A percentile compares a stretch with the other conserved stretches of the same genome.
Conservation (phyloP, 1,140 invertebrate genomes). For the Aphidius ervi region DNA sequence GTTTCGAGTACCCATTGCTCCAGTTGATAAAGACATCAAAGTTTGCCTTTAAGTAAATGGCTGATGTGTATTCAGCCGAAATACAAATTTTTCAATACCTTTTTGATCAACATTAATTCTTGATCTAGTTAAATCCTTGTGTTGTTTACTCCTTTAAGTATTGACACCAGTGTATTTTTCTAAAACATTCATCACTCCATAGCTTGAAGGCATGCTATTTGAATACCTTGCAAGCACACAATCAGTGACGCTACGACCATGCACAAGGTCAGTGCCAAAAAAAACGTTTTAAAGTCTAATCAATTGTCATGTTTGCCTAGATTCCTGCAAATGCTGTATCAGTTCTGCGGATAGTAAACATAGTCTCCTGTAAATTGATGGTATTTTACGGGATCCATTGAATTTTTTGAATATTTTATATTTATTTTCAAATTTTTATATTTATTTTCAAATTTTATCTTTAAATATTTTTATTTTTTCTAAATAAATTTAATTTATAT, state of each 20-base stretch:
- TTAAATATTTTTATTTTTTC: too few relatives aligned
- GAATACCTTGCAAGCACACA: conserved; percentile 28
- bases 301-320: conserved; percentile 45
- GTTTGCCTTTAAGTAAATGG: neutral
- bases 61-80: neutral
- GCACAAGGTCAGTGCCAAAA: conserved; percentile 37
- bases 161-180: conserved; percentile 24
- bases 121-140: conserved; percentile 32
- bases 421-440: too few relatives aligned
- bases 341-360: conserved; percentile 38
- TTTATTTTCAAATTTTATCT: too few relatives aligned
- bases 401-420: conserved; percentile 45
- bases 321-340: conserved; percentile 45
- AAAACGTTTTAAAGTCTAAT: conserved; percentile 40
- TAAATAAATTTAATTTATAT: too few relatives aligned
- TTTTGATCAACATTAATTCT: conserved; percentile 29
- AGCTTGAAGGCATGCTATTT: conserved; percentile 12
- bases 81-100: conserved; percentile 22
- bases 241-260: conserved; percentile 38
- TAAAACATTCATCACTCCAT: conserved; percentile 21
- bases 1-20: conserved; percentile 38
- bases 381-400: conserved; percentile 32
- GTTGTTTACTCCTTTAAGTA: conserved; percentile 23
- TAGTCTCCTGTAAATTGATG: conserved; percentile 35
- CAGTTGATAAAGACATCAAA: conserved; percentile 40